Evolutionary conservation across 2,113 vertebrate species (phyloP).

Genomic region (Syrmaticus mikado): DNA sequence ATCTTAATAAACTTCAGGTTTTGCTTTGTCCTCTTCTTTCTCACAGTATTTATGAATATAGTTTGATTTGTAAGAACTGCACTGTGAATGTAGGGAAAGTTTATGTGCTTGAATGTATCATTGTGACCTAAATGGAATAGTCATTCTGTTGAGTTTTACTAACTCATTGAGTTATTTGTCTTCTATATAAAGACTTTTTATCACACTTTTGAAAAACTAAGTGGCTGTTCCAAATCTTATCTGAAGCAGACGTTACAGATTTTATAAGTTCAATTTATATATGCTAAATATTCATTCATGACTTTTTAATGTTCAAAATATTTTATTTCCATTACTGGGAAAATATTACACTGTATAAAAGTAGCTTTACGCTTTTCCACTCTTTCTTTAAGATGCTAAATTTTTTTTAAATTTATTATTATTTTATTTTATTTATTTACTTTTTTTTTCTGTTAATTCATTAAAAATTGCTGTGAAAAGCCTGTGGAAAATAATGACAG

Average conservation of each 20-base stretch:
- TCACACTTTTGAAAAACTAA: constrained; percentile 2
- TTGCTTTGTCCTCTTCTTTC: not conserved
- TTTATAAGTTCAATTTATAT: not conserved
- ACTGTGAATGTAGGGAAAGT: not conserved
- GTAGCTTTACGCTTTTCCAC: constrained; percentile 44
- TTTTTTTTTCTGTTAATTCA: not conserved
- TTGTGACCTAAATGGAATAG: not conserved
- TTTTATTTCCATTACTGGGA: constrained; percentile 58
- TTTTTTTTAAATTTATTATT: too few species aligned
- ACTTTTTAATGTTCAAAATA: constrained; percentile 75
- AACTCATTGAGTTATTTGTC: not conserved
- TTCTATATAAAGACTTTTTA: not conserved
- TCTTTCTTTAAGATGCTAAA: constrained; percentile 52
- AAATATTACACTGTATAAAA: constrained; percentile 70
- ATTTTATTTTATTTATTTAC: too few species aligned
- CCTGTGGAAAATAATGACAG: not conserved
- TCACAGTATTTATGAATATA: not conserved
- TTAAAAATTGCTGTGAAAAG: not conserved
- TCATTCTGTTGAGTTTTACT: not conserved
- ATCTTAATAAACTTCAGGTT: not conserved
- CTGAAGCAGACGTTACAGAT: not conserved
- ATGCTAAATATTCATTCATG: constrained; percentile 66
- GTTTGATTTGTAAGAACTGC: constrained; percentile 7
- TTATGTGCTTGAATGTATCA: not conserved
- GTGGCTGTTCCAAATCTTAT: not conserved